These are phyloP conservation scores for Anisognathus igniventris DNA, from an alignment of 2,797 vertebrate genomes.

Conservation along the genomic window DNA sequence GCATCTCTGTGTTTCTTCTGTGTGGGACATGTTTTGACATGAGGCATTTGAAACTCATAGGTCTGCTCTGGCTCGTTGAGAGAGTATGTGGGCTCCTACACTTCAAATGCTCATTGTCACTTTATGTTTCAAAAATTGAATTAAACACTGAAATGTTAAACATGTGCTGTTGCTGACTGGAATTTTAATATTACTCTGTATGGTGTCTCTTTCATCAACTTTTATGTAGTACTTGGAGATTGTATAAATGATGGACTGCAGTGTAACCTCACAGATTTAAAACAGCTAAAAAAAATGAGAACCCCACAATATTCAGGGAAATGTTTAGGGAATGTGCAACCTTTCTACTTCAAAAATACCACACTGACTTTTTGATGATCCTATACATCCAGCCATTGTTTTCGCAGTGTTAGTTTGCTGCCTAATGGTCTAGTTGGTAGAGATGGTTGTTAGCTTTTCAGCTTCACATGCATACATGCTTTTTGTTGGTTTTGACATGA, in stretches of 20 bases:
- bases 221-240: background rate
- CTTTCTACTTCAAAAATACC: background rate
- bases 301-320: background rate
- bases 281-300: background rate
- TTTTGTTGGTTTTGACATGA: background rate
- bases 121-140: background rate
- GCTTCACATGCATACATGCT: accelerated
- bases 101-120: background rate
- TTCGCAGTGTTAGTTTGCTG: background rate
- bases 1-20: background rate
- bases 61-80: background rate
- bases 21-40: background rate
- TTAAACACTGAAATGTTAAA: background rate
- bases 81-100: background rate
- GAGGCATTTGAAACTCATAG: background rate
- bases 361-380: background rate
- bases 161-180: background rate
- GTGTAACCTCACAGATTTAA: background rate
- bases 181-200: background rate
- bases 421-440: background rate
- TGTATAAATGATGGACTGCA: background rate
- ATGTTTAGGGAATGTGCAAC: background rate
- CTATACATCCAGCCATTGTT: background rate
- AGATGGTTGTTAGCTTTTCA: background rate
- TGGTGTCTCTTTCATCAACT: background rate